These are phyloP conservation scores for Drosophila picticornis DNA, from an alignment of 2,888 invertebrate species.

Conservation along the genomic window DNA sequence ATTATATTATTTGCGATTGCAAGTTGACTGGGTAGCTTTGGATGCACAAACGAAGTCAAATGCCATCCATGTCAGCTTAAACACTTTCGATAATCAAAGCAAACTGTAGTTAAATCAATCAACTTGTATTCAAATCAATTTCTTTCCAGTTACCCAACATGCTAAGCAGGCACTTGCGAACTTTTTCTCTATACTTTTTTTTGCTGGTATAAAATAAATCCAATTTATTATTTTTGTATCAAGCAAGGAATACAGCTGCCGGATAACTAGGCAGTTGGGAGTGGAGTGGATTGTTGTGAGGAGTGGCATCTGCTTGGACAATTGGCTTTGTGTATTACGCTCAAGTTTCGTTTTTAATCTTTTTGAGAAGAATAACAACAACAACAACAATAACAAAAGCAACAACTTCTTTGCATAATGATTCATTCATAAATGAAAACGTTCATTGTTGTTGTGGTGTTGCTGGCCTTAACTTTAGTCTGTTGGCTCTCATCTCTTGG, in stretches of 20 bases:
- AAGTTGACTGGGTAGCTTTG: not conserved
- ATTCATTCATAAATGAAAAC: conserved; percentile 41
- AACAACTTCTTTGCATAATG: conserved; percentile 31
- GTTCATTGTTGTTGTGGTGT: conserved; percentile 5
- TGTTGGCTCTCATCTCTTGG: conserved; percentile 8
- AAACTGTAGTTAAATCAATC: not conserved
- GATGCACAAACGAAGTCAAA: too few species aligned
- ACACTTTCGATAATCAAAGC: too few species aligned
- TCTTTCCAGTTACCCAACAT: too few species aligned
- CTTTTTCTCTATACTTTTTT: too few species aligned
- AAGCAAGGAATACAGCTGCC: not conserved
- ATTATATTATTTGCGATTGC: not conserved
- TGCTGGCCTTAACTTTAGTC: not conserved
- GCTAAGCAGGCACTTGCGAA: not conserved
- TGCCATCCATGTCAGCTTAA: too few species aligned
- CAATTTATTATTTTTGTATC: not conserved
- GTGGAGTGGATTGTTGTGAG: not conserved
- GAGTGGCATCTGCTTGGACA: conserved; percentile 5
- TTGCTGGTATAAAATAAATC: not conserved
- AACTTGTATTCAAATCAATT: not conserved
- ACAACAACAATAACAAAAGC: not conserved
- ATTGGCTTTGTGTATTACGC: conserved; percentile 11
- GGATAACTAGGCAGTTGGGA: not conserved
- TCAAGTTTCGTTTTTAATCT: conserved; percentile 22
- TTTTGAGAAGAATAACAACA: not conserved